These are phyloP conservation scores for Epicauta chinensis DNA, from an alignment of 1,140 invertebrate species.

Conservation along the genomic window DNA sequence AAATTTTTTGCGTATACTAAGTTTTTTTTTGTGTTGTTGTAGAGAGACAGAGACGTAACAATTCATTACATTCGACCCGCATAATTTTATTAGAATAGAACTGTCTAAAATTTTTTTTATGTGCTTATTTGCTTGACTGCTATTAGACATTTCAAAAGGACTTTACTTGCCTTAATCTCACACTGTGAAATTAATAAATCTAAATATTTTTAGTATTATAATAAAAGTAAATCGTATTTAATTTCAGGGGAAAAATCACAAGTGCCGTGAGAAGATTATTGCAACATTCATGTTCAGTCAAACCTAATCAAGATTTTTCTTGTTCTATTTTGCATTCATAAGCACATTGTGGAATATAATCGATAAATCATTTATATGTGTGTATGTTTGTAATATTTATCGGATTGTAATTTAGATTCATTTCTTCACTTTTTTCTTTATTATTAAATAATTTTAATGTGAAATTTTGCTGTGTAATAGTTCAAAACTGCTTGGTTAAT, in stretches of 20 bases:
- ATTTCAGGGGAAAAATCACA: neutral
- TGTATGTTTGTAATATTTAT: too few relatives aligned
- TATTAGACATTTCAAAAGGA: neutral
- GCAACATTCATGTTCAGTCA: too few relatives aligned
- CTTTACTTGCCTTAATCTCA: conserved; percentile 3
- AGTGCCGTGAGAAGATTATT: conserved; percentile 9
- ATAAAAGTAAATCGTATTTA: neutral
- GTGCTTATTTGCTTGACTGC: neutral
- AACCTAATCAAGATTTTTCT: too few relatives aligned
- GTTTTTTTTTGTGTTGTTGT: too few relatives aligned
- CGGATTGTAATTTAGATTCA: too few relatives aligned
- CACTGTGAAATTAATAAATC: conserved; percentile 17
- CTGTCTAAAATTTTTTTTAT: too few relatives aligned
- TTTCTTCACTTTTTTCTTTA: too few relatives aligned
- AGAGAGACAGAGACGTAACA: neutral
- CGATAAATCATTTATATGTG: too few relatives aligned
- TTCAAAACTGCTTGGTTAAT: neutral
- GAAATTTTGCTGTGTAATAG: conserved; percentile 13
- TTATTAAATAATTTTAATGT: conserved; percentile 1
- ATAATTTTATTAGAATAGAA: neutral
- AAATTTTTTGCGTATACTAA: too few relatives aligned
- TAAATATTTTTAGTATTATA: conserved; percentile 4
- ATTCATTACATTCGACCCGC: conserved; percentile 3
- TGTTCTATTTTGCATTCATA: too few relatives aligned
- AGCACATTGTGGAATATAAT: too few relatives aligned